Conservation (phyloP, 2,113 vertebrate species). For the Xenus cinereus region DNA sequence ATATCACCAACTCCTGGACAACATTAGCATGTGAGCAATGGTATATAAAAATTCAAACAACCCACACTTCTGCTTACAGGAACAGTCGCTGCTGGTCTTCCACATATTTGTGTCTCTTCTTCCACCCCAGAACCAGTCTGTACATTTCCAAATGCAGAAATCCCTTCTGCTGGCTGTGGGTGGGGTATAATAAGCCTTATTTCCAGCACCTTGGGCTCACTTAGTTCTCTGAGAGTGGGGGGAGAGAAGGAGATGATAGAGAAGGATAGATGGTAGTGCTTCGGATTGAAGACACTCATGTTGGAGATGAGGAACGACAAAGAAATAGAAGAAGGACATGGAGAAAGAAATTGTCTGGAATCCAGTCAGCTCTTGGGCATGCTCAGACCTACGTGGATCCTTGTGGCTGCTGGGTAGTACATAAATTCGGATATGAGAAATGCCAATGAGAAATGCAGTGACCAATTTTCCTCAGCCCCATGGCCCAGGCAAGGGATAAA, state of each 20-base stretch:
- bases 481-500: background rate
- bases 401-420: background rate
- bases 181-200: background rate
- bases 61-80: background rate
- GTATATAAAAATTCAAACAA: constrained; percentile 11
- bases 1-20: background rate
- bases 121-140: background rate
- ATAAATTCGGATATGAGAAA: background rate
- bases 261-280: background rate
- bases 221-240: background rate
- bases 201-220: background rate
- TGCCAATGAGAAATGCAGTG: background rate
- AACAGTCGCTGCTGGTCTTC: background rate
- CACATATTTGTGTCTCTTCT: background rate
- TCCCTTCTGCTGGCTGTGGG: background rate
- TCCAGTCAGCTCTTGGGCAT: background rate
- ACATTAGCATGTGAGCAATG: background rate
- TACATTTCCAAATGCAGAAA: background rate
- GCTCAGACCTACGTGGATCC: background rate
- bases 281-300: background rate
- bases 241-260: background rate
- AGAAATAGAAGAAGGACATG: background rate
- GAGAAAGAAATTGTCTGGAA: background rate
- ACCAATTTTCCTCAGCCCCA: accelerated
- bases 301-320: background rate